These are phyloP conservation scores for Zaprionus gabonicus DNA, from an alignment of 1,140 invertebrate genomes.

Conservation along the genomic window DNA sequence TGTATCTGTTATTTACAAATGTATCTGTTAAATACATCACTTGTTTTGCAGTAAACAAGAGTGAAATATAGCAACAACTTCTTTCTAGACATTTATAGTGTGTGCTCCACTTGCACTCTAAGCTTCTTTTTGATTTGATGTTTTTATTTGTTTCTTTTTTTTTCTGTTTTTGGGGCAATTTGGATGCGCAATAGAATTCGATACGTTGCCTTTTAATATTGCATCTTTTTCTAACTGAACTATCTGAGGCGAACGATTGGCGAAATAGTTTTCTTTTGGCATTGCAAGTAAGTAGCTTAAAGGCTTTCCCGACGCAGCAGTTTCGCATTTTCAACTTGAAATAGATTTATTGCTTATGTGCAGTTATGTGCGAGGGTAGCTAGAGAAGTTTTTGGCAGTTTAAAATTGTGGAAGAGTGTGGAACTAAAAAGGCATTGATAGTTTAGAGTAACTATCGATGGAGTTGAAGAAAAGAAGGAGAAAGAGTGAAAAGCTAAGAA, in stretches of 20 bases:
- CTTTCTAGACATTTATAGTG: neutral
- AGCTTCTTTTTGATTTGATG: slow-evolving; percentile 1
- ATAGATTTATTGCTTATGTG: slow-evolving; percentile 38
- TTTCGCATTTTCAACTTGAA: slow-evolving; percentile 30
- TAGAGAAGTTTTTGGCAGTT: neutral
- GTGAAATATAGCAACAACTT: neutral
- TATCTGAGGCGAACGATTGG: neutral
- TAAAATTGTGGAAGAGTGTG: too few relatives aligned
- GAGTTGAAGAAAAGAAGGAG: too few relatives aligned
- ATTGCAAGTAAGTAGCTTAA: slow-evolving; percentile 55
- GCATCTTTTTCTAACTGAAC: neutral
- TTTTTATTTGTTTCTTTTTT: neutral
- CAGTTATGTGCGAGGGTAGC: slow-evolving; percentile 6
- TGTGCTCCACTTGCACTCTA: neutral
- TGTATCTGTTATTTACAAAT: neutral
- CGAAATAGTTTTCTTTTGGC: slow-evolving; percentile 24
- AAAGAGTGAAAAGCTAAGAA: neutral
- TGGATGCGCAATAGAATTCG: slow-evolving; percentile 3
- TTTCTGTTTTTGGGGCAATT: neutral
- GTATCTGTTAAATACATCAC: neutral
- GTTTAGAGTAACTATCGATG: neutral
- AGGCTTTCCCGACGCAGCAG: slow-evolving; percentile 20
- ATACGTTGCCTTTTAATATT: slow-evolving; percentile 12
- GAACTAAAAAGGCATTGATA: neutral
- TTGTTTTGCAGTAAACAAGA: neutral